Conservation (phyloP, 2,113 vertebrate species). For the Sturnira hondurensis region DNA sequence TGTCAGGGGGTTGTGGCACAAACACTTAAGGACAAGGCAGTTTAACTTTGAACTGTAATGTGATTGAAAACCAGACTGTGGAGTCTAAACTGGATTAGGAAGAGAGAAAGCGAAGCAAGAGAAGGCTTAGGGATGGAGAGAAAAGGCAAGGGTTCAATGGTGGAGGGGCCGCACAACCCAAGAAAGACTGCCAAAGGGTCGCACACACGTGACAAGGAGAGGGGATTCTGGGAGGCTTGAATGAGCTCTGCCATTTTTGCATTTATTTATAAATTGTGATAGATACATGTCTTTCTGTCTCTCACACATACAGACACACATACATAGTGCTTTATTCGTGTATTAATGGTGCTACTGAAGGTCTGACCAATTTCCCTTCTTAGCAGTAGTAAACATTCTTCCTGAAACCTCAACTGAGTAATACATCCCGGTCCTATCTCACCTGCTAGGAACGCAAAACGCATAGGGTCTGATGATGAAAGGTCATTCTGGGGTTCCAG, state of each 20-base stretch:
- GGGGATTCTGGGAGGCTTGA: neutral
- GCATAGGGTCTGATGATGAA: neutral
- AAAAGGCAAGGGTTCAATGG: neutral
- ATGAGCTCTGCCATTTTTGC: neutral
- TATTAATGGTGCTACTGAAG: neutral
- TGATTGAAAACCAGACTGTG: neutral
- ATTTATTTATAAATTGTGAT: neutral
- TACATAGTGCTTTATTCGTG: neutral
- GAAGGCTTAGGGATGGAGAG: neutral
- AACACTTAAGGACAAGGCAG: neutral
- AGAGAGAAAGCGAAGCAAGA: neutral
- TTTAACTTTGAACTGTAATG: conserved; percentile 27
- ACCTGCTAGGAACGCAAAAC: neutral
- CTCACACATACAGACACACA: neutral
- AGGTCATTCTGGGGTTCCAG: neutral
- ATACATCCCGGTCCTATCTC: neutral
- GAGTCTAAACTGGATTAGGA: neutral
- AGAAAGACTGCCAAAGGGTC: neutral
- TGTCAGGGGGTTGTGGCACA: neutral
- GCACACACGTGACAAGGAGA: neutral
- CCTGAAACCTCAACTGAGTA: neutral
- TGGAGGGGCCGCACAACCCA: neutral
- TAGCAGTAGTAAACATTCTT: neutral
- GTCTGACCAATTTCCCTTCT: neutral
- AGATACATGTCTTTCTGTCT: no score